Conservation (phyloP, 2,797 vertebrate genomes). For the Hapalemur alaotrensis region DNA sequence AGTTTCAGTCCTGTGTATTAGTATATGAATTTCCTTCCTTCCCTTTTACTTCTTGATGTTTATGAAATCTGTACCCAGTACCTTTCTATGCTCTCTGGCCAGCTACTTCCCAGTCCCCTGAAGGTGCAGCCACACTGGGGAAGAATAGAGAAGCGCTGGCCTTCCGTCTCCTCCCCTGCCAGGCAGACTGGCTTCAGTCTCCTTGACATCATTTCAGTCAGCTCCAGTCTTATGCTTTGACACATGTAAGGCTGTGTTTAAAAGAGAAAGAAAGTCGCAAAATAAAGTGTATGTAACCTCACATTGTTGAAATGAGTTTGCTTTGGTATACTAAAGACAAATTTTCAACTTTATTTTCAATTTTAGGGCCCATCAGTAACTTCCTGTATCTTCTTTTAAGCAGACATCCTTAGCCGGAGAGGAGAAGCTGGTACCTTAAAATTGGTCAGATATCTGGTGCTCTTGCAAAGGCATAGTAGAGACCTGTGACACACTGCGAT, state of each 20-base stretch:
- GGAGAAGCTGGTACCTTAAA: constrained; percentile 78
- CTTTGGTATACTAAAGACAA: background rate
- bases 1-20: background rate
- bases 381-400: constrained; percentile 71
- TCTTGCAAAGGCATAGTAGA: constrained; percentile 74
- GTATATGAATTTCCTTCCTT: background rate
- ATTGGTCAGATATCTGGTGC: constrained; percentile 78
- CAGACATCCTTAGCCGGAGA: constrained; percentile 75
- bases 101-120: background rate
- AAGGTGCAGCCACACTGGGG: background rate
- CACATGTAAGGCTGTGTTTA: background rate
- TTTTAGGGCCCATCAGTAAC: constrained; percentile 54
- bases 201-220: background rate
- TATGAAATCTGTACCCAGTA: background rate
- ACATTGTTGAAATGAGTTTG: background rate
- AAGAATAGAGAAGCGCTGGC: background rate
- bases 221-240: background rate
- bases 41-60: background rate
- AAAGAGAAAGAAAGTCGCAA: background rate
- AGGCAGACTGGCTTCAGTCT: background rate
- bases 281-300: background rate
- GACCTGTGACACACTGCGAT: constrained; percentile 46
- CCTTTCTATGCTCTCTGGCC: background rate
- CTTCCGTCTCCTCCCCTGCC: background rate
- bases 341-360: constrained; percentile 37